Evolutionary conservation across 2,888 invertebrate species (phyloP).

Genomic region (Gastrophysa polygoni): DNA sequence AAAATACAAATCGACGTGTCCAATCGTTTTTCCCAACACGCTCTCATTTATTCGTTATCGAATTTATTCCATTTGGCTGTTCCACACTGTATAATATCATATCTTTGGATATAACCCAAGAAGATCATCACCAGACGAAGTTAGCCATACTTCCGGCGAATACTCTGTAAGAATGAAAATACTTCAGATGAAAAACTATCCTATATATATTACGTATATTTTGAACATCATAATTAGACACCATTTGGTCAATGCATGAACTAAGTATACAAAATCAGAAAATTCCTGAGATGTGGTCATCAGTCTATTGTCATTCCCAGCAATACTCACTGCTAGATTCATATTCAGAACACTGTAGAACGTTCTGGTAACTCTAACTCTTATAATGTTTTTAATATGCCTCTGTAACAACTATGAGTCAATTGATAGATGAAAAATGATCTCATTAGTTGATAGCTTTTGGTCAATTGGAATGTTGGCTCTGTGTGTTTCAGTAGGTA

Average conservation of each 20-base stretch:
- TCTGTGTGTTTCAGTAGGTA: too few relatives aligned
- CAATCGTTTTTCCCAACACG: too few relatives aligned
- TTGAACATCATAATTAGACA: constrained; percentile 34
- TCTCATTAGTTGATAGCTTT: too few relatives aligned
- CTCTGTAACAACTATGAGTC: too few relatives aligned
- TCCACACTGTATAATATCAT: too few relatives aligned
- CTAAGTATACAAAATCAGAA: constrained; percentile 35
- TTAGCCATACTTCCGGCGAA: not conserved
- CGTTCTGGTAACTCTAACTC: not conserved
- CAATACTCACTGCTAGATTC: too few relatives aligned
- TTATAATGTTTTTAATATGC: not conserved
- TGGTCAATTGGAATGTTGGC: too few relatives aligned
- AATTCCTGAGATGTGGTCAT: constrained; percentile 52
- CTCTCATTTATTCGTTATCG: too few relatives aligned
- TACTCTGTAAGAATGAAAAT: constrained; percentile 12
- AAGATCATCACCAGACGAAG: not conserved
- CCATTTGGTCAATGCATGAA: constrained; percentile 45
- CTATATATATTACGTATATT: constrained; percentile 45
- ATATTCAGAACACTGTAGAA: not conserved
- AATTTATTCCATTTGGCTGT: too few relatives aligned
- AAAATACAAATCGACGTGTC: too few relatives aligned
- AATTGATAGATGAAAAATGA: too few relatives aligned
- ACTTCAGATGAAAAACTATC: constrained; percentile 41
- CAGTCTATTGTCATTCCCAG: constrained; percentile 46
- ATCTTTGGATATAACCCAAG: too few relatives aligned